Percentiles rank a stretch among this genome's conserved stretches.
Evolutionary conservation across 1,140 invertebrate genomes (phyloP).

Genomic region (Metopolophium dirhodum): DNA sequence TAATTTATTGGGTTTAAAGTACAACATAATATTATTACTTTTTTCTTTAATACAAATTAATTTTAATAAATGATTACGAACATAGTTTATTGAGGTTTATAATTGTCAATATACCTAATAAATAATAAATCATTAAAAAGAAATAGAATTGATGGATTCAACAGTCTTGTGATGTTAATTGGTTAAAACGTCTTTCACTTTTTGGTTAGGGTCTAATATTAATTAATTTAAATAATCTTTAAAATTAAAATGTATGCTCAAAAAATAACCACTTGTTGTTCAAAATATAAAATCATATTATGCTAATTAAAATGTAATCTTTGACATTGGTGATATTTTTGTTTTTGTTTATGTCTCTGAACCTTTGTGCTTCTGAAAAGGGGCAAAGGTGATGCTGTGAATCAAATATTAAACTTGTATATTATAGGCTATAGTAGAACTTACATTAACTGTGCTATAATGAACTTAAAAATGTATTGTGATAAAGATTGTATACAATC

Average conservation of each 20-base stretch:
- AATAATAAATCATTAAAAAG: neutral
- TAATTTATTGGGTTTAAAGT: neutral
- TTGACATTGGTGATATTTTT: conserved; percentile 44
- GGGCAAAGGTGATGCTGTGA: neutral
- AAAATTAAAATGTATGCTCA: neutral
- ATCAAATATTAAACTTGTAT: conserved; percentile 20
- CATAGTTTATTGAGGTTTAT: neutral
- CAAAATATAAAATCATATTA: neutral
- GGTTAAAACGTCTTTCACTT: neutral
- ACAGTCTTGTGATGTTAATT: neutral
- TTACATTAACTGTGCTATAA: neutral
- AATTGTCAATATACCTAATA: neutral
- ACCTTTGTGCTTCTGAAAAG: conserved; percentile 22
- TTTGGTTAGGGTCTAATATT: neutral
- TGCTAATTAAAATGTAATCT: conserved; percentile 31
- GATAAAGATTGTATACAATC: neutral
- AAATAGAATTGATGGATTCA: neutral
- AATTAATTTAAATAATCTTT: neutral
- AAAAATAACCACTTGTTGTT: neutral
- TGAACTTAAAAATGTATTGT: neutral
- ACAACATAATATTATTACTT: neutral
- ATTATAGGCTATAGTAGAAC: neutral
- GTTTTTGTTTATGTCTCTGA: conserved; percentile 17
- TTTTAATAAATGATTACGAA: neutral
- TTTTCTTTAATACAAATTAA: neutral